Evolutionary conservation across 1,140 invertebrate genomes (phyloP).

Genomic region (Pteromalus puparum): DNA sequence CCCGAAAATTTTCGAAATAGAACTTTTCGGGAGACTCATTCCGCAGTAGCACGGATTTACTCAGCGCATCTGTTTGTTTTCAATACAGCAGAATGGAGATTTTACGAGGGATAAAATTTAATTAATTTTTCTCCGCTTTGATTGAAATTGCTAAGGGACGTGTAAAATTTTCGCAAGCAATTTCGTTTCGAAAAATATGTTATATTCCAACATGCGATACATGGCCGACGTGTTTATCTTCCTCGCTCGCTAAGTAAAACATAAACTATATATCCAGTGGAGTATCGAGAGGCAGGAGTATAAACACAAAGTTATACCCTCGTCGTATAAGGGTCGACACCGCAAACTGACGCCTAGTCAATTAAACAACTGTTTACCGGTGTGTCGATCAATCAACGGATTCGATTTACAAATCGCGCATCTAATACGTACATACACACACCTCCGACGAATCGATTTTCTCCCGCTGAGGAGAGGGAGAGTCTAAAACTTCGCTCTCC

Average conservation of each 20-base stretch:
- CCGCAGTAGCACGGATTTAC: neutral
- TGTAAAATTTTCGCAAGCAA: too few relatives aligned
- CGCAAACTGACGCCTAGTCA: conserved; percentile 9
- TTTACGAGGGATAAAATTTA: neutral
- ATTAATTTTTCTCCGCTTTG: neutral
- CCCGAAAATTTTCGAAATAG: neutral
- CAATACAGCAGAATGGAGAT: neutral
- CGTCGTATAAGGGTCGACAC: neutral
- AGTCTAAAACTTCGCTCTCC: neutral
- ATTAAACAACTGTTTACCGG: conserved; percentile 47
- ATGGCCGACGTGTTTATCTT: neutral
- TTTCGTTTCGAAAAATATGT: neutral
- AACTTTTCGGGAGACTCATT: neutral
- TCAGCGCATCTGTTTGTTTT: neutral
- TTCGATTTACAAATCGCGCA: conserved; percentile 48
- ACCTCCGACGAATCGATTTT: neutral
- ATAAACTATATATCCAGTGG: neutral
- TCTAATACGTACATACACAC: neutral
- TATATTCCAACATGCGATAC: neutral
- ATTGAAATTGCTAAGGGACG: too few relatives aligned
- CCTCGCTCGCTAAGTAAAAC: neutral
- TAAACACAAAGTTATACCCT: neutral
- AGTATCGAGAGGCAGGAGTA: neutral
- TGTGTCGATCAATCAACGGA: conserved; percentile 32
- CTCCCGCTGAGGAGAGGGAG: neutral